A percentile compares a stretch with the other conserved stretches of the same genome.
These are phyloP conservation scores for Brachionus asplanchnoidis DNA, from an alignment of 1,140 invertebrate genomes.

Conservation along the genomic window DNA sequence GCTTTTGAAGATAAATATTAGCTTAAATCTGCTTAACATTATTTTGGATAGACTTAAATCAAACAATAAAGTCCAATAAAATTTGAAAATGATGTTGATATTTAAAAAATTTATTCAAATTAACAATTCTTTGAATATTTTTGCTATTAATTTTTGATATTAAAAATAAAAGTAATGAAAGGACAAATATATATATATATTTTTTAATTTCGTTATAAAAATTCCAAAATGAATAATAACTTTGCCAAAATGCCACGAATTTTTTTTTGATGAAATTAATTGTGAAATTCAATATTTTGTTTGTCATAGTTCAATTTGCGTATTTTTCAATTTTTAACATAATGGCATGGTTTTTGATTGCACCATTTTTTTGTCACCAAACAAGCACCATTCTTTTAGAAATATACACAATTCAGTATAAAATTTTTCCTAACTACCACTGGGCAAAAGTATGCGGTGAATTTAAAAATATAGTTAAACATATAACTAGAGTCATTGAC, in stretches of 20 bases:
- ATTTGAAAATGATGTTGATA: not conserved
- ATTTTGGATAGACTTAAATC: not conserved
- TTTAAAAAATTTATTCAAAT: not conserved
- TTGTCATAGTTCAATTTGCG: not conserved
- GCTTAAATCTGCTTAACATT: not conserved
- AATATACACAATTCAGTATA: not conserved
- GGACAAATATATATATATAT: not conserved
- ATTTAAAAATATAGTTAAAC: constrained; percentile 40
- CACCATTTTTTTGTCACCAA: not conserved
- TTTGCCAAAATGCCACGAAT: not conserved
- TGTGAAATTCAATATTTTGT: not conserved
- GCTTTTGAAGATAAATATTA: not conserved
- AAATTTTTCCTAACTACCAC: not conserved
- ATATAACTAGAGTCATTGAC: constrained; percentile 28
- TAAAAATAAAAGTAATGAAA: not conserved
- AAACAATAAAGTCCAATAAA: not conserved
- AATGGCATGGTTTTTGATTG: not conserved
- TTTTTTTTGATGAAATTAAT: not conserved
- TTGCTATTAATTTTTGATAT: not conserved
- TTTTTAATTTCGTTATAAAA: not conserved
- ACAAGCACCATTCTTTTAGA: not conserved
- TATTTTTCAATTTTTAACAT: not conserved
- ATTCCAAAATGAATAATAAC: not conserved
- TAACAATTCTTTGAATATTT: not conserved
- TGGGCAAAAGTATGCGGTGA: constrained; percentile 30